A percentile compares a stretch with the other conserved stretches of the same genome.
Conservation (phyloP, 2,113 vertebrate species). For the Poeciliopsis retropinna region DNA sequence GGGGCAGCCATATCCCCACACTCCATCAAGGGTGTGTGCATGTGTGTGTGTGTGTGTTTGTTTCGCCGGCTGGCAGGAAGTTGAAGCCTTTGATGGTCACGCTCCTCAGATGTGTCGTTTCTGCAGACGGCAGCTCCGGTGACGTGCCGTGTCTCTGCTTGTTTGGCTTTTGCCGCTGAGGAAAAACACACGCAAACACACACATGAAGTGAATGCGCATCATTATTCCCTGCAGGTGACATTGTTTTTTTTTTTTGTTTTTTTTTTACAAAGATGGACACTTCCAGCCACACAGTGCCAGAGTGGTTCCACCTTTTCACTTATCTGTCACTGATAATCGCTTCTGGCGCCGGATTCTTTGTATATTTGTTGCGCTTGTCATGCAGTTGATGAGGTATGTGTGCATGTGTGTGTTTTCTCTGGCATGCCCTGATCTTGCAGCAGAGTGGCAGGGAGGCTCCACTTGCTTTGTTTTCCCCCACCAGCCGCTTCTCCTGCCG, state of each 20-base stretch:
- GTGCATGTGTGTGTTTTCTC: neutral
- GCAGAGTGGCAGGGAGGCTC: conserved; percentile 53
- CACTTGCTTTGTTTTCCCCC: conserved; percentile 72
- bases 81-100: conserved; percentile 72
- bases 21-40: conserved; percentile 54
- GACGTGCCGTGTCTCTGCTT: conserved; percentile 52
- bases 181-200: conserved; percentile 25
- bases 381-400: conserved; percentile 49
- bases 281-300: conserved; percentile 20
- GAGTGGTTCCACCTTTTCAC: conserved; percentile 54
- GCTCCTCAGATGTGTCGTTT: conserved; percentile 72
- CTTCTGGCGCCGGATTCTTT: conserved; percentile 55
- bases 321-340: conserved; percentile 62
- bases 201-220: conserved; percentile 13
- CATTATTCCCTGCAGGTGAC: conserved; percentile 6
- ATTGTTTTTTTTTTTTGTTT: too few species aligned
- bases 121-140: conserved; percentile 47
- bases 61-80: conserved; percentile 55
- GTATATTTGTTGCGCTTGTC: conserved; percentile 63
- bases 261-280: conserved; percentile 13
- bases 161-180: conserved; percentile 39
- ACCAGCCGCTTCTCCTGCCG: conserved; percentile 53
- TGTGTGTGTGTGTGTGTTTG: conserved; percentile 25
- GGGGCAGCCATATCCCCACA: conserved; percentile 63
- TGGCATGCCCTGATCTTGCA: conserved; percentile 23